Base-by-base conservation (phyloP, 2,797 vertebrate species). In the Mus caroli region DNA sequence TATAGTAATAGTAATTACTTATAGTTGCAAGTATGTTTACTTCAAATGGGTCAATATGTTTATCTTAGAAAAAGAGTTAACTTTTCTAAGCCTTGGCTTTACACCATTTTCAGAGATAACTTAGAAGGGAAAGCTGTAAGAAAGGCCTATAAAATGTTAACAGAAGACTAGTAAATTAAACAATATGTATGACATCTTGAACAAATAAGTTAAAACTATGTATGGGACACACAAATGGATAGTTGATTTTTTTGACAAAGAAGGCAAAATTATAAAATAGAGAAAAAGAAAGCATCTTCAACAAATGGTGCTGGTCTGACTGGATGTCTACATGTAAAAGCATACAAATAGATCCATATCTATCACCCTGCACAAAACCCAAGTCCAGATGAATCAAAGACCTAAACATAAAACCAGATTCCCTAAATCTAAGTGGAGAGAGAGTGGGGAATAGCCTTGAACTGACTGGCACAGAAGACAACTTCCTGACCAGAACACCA, bases 31-130 rank as follows among this genome's bases (percentile, higher is more conserved):
- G 97, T 20, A 91, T 80, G 90, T 69, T 92, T 79, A 91, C 58
- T 54, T 17, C 85, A 3, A 86, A 6, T 76, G 40, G 58, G 52
- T 13, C 1, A 94, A 64, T 37, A 8, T 22, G 46, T 19, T 75
- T 90, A 82, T 78, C 24, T 94, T 87, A 40, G 60, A 26, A 19
- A 96, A 97, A 83, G 20, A n/a, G 56, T 12, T 92, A 96, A 64
- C 54, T 82, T 88, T 56, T 26, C 37, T 56, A 78, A 78, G 28
- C 40, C 43, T 88, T 79, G 43, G 7, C 46, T 85, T 83, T 58
- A 88, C 0, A 22, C 2, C 77, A 46, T 52, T 86, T n/a, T 89
- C 52, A 77, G 2, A 91, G 52, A 80, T 6, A 89, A 88, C 54
- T 13, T 6, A 79, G 67, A 26, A 28, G 12, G 7, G 1, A 4